These are phyloP conservation scores for Sebastes minor DNA, from an alignment of 2,797 vertebrate species.

Conservation along the genomic window DNA sequence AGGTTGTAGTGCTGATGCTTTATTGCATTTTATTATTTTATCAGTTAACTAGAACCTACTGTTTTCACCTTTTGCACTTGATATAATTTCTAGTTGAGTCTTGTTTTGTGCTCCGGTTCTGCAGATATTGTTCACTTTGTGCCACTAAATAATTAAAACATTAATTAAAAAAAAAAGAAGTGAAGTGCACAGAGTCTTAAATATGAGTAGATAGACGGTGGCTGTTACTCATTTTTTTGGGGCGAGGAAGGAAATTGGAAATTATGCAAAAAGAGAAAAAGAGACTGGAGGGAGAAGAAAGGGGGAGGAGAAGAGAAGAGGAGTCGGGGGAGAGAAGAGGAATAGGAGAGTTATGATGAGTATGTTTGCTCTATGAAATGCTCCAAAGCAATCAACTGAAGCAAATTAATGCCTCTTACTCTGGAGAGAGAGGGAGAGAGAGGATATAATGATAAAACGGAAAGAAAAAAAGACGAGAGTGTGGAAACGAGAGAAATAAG, in stretches of 20 bases:
- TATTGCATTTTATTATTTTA: background rate
- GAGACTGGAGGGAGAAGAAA: constrained; percentile 37
- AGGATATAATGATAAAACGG: constrained; percentile 20
- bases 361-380: constrained; percentile 53
- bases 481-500: constrained; percentile 10
- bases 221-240: constrained; percentile 21
- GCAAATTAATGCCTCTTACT: constrained; percentile 58
- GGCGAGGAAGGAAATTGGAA: constrained; percentile 49
- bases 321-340: constrained; percentile 27
- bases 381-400: constrained; percentile 58
- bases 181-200: constrained; percentile 23
- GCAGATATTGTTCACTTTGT: constrained; percentile 29
- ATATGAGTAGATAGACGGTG: constrained; percentile 33
- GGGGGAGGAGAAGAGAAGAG: constrained; percentile 12
- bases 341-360: constrained; percentile 44
- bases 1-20: background rate
- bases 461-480: background rate
- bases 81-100: background rate
- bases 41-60: background rate
- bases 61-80: background rate
- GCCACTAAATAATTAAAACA: constrained; percentile 41
- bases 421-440: constrained; percentile 22
- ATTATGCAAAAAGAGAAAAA: constrained; percentile 51
- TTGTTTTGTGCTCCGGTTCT: background rate
- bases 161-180: constrained; percentile 14